Percentiles rank a stretch among this genome's conserved stretches.
phyloP scores from a whole-genome alignment of 2,888 invertebrate genomes.

The Halictus quadricinctus region DNA sequence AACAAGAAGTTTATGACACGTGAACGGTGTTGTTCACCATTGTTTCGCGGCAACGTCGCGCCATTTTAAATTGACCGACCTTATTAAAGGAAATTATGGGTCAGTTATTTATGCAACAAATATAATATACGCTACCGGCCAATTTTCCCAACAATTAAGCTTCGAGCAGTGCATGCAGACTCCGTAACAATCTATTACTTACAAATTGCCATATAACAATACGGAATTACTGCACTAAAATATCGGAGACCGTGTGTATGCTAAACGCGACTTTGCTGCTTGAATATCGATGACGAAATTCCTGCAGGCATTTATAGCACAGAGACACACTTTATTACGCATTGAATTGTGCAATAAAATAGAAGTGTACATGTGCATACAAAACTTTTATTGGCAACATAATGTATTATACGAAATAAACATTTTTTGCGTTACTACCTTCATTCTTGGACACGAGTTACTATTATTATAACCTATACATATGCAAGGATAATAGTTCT shows the following conservation, averaged over 20 bases:
- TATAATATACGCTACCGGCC: slow-evolving; percentile 5
- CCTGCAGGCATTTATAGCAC: background rate
- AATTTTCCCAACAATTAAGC: slow-evolving; percentile 18
- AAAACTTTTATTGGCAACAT: too few relatives aligned
- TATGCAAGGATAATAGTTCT: too few relatives aligned
- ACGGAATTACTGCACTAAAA: slow-evolving; percentile 5
- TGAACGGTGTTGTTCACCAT: slow-evolving; percentile 1
- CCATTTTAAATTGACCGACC: slow-evolving; percentile 13
- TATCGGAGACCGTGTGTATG: background rate
- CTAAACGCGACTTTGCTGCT: background rate
- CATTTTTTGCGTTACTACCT: background rate
- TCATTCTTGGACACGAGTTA: background rate
- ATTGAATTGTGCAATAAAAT: background rate
- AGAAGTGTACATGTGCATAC: too few relatives aligned
- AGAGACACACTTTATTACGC: background rate
- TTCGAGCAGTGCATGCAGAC: background rate
- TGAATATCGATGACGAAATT: background rate
- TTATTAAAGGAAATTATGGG: slow-evolving; percentile 15
- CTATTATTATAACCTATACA: too few relatives aligned
- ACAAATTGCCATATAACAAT: slow-evolving; percentile 16
- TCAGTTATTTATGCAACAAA: slow-evolving; percentile 3
- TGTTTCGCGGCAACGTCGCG: background rate
- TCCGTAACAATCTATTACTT: slow-evolving; percentile 9
- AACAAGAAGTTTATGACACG: slow-evolving; percentile 5
- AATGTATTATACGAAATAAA: too few relatives aligned